These are phyloP conservation scores for Chrysolina haemoptera DNA, from an alignment of 2,888 invertebrate species.

Conservation along the genomic window DNA sequence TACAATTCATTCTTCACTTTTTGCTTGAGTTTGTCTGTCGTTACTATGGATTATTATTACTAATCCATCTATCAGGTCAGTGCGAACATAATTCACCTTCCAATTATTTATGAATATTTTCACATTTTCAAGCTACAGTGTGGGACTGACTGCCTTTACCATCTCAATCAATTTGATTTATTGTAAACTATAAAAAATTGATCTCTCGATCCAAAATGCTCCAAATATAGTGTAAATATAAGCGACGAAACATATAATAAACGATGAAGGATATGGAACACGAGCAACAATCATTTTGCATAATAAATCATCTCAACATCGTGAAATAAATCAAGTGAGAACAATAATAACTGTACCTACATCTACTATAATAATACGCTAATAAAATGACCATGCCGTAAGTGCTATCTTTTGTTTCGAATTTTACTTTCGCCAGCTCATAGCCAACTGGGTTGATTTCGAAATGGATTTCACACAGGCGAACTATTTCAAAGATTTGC, in stretches of 20 bases:
- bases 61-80: too few relatives aligned
- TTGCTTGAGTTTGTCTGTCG: too few relatives aligned
- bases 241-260: conserved; percentile 2
- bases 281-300: conserved; percentile 4
- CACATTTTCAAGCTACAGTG: too few relatives aligned
- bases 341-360: conserved; percentile 19
- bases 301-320: conserved; percentile 8
- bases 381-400: conserved; percentile 1
- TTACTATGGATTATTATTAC: too few relatives aligned
- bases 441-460: background rate
- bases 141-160: background rate
- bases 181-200: background rate
- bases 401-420: conserved; percentile 16
- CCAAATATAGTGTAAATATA: conserved; percentile 13
- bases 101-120: too few relatives aligned
- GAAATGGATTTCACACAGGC: background rate
- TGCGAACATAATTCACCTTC: too few relatives aligned
- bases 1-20: too few relatives aligned
- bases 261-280: conserved; percentile 12
- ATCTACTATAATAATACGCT: conserved; percentile 12
- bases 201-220: conserved; percentile 1
- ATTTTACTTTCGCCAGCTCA: conserved; percentile 8
- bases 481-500: background rate
- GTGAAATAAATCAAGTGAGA: conserved; percentile 17
- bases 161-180: background rate